Evolutionary conservation across 2,797 vertebrate species (phyloP), one percentile per base, ranked within the genome.

Genomic region (Gambusia yucatana): DNA sequence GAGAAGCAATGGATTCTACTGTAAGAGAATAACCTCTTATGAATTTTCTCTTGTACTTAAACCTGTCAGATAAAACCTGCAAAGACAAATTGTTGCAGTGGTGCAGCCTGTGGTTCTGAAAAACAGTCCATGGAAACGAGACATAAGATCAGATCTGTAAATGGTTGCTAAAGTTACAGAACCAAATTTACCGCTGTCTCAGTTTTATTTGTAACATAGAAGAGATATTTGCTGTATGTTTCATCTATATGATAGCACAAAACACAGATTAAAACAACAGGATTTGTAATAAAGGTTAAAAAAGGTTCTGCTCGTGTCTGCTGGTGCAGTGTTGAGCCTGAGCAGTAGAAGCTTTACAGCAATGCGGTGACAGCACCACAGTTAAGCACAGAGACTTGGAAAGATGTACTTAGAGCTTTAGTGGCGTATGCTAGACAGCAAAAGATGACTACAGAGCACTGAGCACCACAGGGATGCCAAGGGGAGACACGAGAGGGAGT

Each of bases 361-460:
- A 90, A 88, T 93, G 92, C 88, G 55, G 91, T 91, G 92, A 91
- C 91, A 91, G 91, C 88, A 85, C 74, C 87, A 87, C 72, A 85
- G 89, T 82, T 88, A 90, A 92, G 92, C 82, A 91, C 89, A 89
- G 84, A 91, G 90, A 89, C 87, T 90, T 77, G 87, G 88, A 87
- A 89, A 92, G 88, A 92, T 87, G 88, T 92, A 89, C 90, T 92
- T 91, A 89, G 88, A 93, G 91, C 86, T 91, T 93, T 92, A 92
- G 88, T 84, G 87, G 88, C 73, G 85, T 89, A 88, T 88, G 87
- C 85, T 85, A 90, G 89, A 91, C 89, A 90, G 91, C 88, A 86
- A 88, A 91, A 91, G 89, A 89, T 89, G 89, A 93, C 89, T 92
- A 91, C 80, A 13, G 88, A 86, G 88, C 81, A 78, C 83, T 77